Percentiles rank a stretch among this genome's conserved stretches.
Conservation (phyloP, 2,888 invertebrate species). For the Drosophila prostipennis region DNA sequence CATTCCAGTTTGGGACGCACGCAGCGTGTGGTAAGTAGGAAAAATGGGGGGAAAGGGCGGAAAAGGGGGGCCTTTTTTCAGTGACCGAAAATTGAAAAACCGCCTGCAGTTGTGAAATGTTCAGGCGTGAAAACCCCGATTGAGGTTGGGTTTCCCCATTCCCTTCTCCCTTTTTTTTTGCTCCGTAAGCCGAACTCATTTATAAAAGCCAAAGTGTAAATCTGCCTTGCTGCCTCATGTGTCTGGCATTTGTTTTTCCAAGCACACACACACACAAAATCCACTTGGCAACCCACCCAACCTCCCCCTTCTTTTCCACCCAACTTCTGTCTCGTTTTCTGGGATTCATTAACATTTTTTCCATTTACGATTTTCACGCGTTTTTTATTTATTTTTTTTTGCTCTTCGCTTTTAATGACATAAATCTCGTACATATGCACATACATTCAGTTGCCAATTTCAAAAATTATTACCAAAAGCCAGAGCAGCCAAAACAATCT, state of each 20-base stretch:
- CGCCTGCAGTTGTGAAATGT: conserved; percentile 81
- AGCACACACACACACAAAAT: conserved; percentile 39
- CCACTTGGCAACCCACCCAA: conserved; percentile 50
- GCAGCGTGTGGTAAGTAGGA: conserved; percentile 55
- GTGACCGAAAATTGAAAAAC: conserved; percentile 78
- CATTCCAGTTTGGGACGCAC: conserved; percentile 70
- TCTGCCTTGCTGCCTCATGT: conserved; percentile 29
- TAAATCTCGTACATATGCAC: conserved; percentile 80
- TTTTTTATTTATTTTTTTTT: conserved; percentile 52
- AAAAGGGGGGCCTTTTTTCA: conserved; percentile 51
- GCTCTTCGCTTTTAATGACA: conserved; percentile 58
- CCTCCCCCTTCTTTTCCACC: not conserved
- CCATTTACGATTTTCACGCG: conserved; percentile 75
- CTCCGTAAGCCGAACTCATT: conserved; percentile 56
- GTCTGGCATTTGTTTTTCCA: conserved; percentile 40
- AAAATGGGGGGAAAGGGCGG: not conserved
- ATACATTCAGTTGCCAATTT: conserved; percentile 66
- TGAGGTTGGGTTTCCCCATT: conserved; percentile 62
- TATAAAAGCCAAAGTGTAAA: conserved; percentile 74
- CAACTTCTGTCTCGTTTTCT: conserved; percentile 20
- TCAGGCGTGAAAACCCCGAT: conserved; percentile 79
- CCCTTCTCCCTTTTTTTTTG: not conserved
- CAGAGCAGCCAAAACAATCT: conserved; percentile 33
- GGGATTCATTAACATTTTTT: conserved; percentile 78
- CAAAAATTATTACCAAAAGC: conserved; percentile 73